Evolutionary conservation across 1,140 invertebrate genomes (phyloP).

Genomic region (Leguminivora glycinivorella): DNA sequence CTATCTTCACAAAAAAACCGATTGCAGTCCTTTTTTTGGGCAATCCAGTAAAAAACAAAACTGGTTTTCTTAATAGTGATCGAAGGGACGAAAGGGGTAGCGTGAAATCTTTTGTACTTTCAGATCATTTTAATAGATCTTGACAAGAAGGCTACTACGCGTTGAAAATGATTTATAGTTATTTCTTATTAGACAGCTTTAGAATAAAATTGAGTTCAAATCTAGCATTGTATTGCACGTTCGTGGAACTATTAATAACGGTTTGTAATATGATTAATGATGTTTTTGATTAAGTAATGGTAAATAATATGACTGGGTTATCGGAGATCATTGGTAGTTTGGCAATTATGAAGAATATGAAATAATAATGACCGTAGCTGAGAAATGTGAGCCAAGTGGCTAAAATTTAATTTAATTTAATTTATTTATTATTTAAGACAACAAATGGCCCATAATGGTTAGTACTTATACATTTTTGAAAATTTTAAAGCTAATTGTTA

Average conservation of each 20-base stretch:
- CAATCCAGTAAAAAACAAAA: slow-evolving; percentile 39
- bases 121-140: slow-evolving; percentile 1
- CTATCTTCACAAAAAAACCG: neutral
- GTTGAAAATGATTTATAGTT: slow-evolving; percentile 12
- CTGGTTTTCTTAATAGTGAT: slow-evolving; percentile 41
- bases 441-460: too few species aligned
- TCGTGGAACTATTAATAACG: slow-evolving; percentile 5
- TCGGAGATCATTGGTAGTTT: neutral
- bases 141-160: slow-evolving; percentile 11
- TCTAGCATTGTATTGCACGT: slow-evolving; percentile 4
- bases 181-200: slow-evolving; percentile 18
- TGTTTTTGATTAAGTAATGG: slow-evolving; percentile 18
- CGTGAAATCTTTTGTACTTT: slow-evolving; percentile 39
- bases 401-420: too few species aligned
- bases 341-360: neutral
- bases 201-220: slow-evolving; percentile 15
- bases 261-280: slow-evolving; percentile 23
- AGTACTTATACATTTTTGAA: too few species aligned
- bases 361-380: neutral
- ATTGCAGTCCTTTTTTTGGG: neutral
- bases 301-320: slow-evolving; percentile 16
- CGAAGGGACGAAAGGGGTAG: slow-evolving; percentile 48
- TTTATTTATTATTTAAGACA: too few species aligned
- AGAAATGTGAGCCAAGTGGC: too few species aligned
- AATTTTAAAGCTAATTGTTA: too few species aligned